A percentile compares a stretch with the other conserved stretches of the same genome.
Evolutionary conservation across 2,888 invertebrate species (phyloP).

Genomic region (Villa cingulata): DNA sequence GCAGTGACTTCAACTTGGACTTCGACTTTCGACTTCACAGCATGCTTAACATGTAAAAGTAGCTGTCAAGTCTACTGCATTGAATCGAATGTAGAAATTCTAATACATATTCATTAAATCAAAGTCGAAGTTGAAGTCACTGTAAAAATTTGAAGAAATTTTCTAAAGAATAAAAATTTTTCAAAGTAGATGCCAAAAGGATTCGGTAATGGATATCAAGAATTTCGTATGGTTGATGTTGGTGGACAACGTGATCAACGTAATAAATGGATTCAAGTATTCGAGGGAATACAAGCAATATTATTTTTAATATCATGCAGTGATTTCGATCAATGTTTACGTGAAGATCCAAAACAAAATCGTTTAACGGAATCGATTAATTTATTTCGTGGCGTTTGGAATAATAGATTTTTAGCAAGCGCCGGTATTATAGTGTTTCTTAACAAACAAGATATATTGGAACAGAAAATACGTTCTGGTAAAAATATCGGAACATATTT

Average conservation of each 20-base stretch:
- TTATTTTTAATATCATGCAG: slow-evolving; percentile 68
- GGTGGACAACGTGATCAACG: slow-evolving; percentile 71
- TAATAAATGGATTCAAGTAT: slow-evolving; percentile 75
- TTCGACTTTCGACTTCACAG: too few relatives aligned
- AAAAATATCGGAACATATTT: slow-evolving; percentile 50
- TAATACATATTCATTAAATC: too few relatives aligned
- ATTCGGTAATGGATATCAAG: slow-evolving; percentile 54
- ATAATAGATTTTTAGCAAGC: slow-evolving; percentile 52
- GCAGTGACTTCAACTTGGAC: too few relatives aligned
- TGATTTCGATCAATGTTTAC: slow-evolving; percentile 61
- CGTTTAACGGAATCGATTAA: slow-evolving; percentile 55
- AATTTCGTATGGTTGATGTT: slow-evolving; percentile 73
- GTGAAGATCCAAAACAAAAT: slow-evolving; percentile 58
- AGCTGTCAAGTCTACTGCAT: not conserved
- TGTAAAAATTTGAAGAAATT: not conserved
- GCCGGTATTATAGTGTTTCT: slow-evolving; percentile 69
- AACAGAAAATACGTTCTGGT: slow-evolving; percentile 55
- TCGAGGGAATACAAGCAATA: slow-evolving; percentile 69
- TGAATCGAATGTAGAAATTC: too few relatives aligned
- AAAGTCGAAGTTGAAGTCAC: not conserved
- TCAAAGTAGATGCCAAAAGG: slow-evolving; percentile 44
- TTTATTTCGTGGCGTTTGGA: slow-evolving; percentile 65
- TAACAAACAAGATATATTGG: slow-evolving; percentile 67
- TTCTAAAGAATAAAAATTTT: not conserved
- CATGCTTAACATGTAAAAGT: too few relatives aligned